These are phyloP conservation scores for Epinephelus malabaricus DNA, from an alignment of 2,797 vertebrate genomes.

Conservation along the genomic window DNA sequence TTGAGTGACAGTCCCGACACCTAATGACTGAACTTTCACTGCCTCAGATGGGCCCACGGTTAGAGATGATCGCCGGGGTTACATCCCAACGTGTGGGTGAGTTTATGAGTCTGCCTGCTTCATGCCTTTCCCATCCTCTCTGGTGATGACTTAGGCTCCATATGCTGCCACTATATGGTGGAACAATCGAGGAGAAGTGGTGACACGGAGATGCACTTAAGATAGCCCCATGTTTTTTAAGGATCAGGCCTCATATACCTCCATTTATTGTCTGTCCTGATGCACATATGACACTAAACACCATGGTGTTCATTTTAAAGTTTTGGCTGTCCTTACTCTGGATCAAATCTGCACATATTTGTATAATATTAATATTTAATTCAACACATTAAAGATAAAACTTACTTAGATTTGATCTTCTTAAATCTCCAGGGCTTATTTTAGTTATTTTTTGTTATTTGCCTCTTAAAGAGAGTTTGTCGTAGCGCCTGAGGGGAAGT, in stretches of 20 bases:
- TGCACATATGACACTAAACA: not conserved
- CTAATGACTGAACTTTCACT: constrained; percentile 32
- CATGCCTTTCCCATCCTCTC: constrained; percentile 6
- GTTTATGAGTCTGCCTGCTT: constrained; percentile 37
- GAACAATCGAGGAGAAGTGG: not conserved
- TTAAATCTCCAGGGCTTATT: not conserved
- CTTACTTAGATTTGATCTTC: not conserved
- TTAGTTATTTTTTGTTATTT: not conserved
- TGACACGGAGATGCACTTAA: constrained; percentile 7
- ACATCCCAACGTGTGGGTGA: constrained; percentile 43
- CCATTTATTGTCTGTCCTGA: not conserved
- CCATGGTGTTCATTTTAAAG: not conserved
- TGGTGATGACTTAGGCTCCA: not conserved
- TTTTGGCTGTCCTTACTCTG: not conserved
- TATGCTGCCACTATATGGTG: not conserved
- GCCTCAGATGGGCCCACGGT: constrained; percentile 20
- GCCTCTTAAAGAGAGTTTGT: not conserved
- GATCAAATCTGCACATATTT: not conserved
- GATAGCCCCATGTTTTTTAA: constrained; percentile 1
- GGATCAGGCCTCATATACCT: not conserved
- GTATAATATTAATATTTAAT: not conserved
- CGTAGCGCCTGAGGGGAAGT: not conserved
- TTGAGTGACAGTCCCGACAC: constrained; percentile 56
- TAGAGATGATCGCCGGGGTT: constrained; percentile 24
- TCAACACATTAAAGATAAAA: not conserved